Base-by-base conservation (phyloP, 2,113 vertebrate genomes). In the Phalacrocorax brasilianus region DNA sequence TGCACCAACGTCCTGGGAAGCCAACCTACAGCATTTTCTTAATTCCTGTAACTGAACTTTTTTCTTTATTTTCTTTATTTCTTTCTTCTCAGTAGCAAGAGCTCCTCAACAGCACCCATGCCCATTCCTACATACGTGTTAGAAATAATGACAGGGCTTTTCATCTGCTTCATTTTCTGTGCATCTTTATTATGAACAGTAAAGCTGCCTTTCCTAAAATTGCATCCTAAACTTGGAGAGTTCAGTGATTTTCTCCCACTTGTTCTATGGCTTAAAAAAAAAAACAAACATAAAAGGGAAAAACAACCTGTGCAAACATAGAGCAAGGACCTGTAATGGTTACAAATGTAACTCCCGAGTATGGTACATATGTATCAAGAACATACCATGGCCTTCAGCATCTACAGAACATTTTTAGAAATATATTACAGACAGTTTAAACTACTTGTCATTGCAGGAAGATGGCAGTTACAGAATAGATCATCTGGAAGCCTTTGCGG, bases 401-500 rank as follows among this genome's bases (percentile, higher is more conserved):
- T 5, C 38, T 52, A 81, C 24, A 42, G 19, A 81, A 53, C 8
- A 7, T 45, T 73, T 58, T 66, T 15, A 68, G 35, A 83, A 66
- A 30, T 21, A 18, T 6, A 16, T 42, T 61, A 44, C 49, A 67
- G 59, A 40, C 44, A 30, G 32, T 23, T 22, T 55, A 9, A 73
- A 35, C 65, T 47, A 72, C 42, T 72, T 23, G 22, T 52, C 3
- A 0, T 4, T 55, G 63, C 61, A 62, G 53, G 55, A 94, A 79
- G 73, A 76, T 10, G 33, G 73, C 16, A 77, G 33, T 27, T 72
- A 22, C 10, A 13, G 66, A 92, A 82, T 0, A 0, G 53, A 75
- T 75, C 28, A 88, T 79, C 75, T 85, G 85, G 85, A 92, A 85
- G 62, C 44, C 42, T 74, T 89, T 35, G 91, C 78, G 47, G 65